These are phyloP conservation scores for Brachyptera putata DNA, from an alignment of 2,888 invertebrate genomes.

Conservation along the genomic window DNA sequence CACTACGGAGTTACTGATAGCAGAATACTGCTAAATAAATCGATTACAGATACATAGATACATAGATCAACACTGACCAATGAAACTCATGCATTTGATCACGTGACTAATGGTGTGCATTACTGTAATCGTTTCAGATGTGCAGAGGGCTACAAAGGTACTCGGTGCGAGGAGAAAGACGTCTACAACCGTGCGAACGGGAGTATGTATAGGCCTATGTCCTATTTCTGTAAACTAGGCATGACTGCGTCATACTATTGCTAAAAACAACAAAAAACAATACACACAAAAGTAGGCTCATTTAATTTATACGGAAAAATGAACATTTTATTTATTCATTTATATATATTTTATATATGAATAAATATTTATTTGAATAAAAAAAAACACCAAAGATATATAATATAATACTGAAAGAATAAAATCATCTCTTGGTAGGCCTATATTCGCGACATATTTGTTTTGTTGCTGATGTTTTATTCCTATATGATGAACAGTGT, in stretches of 20 bases:
- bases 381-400: background rate
- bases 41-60: no score
- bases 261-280: slow-evolving; percentile 44
- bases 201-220: slow-evolving; percentile 69
- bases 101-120: no score
- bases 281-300: slow-evolving; percentile 7
- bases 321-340: slow-evolving; percentile 38
- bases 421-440: slow-evolving; percentile 25
- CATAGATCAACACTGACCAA: no score
- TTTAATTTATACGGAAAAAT: slow-evolving; percentile 35
- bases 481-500: background rate
- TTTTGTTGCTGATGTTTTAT: background rate
- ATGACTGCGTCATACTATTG: slow-evolving; percentile 73
- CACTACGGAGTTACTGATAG: no score
- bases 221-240: slow-evolving; percentile 72
- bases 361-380: background rate
- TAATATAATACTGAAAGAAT: background rate
- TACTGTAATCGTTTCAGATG: slow-evolving; percentile 61
- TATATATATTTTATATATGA: slow-evolving; percentile 20
- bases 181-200: slow-evolving; percentile 58
- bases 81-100: no score
- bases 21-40: no score
- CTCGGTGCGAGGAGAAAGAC: slow-evolving; percentile 76
- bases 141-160: slow-evolving; percentile 73
- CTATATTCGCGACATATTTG: slow-evolving; percentile 4